Evolutionary conservation across 92 coral and sea anemone species (phyloP), one percentile per base, ranked within the genome.

Genomic region (Nematostella vectensis): DNA sequence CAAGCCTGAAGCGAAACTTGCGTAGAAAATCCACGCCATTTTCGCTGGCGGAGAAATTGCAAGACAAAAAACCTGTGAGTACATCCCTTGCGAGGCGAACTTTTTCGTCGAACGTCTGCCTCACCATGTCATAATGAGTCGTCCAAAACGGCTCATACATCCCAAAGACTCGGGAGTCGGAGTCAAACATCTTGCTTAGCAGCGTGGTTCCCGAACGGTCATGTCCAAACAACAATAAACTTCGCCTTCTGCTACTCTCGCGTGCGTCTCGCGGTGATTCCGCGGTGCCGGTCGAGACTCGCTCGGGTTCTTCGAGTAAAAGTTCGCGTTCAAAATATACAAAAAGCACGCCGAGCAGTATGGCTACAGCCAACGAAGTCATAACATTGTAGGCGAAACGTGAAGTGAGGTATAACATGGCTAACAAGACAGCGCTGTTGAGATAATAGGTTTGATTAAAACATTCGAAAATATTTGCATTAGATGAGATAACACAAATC

Each of bases 121-220:
- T 6, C 40, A 33, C 15, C 6, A 33, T n/a, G n/a, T n/a, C n/a
- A 33, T 43, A 58, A 27, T 47, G 39, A 26, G 87, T 67, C 23
- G 74, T 59, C 81, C 81, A 80, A 0, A 80, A 42, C 0, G 87
- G 87, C 73, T 80, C 87, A 47, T 80, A 80, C 17, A 80, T 75
- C 31, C 28, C 49, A 53, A 80, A 80, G 3, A 74, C 50, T 22
- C 62, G 48, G 49, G 81, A 60, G 48, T 80, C 87, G 25, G 53
- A 45, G 28, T 77, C 19, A n/a, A 80, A 80, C 63, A 80, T 57
- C 19, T 72, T 57, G 64, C 62, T 80, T 31, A 68, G 29, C 11
- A 79, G 72, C 6, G 85, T 79, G 21, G 86, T 79, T 3, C 86
- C 86, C 0, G 86, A 67, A 10, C 86, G 75, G 57, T 79, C 86